Base-by-base conservation (phyloP, 2,888 invertebrate genomes). In the Synanthedon myopaeformis region DNA sequence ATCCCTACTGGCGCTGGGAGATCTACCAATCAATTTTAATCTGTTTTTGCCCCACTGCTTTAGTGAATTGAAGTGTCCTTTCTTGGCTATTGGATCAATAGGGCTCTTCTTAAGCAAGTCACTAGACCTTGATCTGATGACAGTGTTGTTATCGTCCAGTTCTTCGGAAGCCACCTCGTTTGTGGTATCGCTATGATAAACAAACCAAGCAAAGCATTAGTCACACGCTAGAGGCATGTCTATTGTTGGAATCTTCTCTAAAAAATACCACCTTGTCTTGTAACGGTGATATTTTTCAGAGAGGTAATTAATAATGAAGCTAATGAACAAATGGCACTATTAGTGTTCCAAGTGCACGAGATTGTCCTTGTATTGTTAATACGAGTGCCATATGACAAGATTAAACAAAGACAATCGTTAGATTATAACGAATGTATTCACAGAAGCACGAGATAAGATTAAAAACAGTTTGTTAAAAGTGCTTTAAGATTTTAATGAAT, bases 1-100 rank as follows among this genome's bases (percentile, higher is more conserved):
- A 68, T 82, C 90, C 78, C 78, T 86, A 74, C 89, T 90, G 53
- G 85, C 78, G 62, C 90, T 90, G 19, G 89, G 86, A 55, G 89
- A 89, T 76, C 91, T 89, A 64, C 92, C 92, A 69, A 94, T 93
- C 70, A 94, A 88, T 74, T 90, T 91, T 72, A 95, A 89, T 62
- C 94, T 90, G 66, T 91, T 94, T 72, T 92, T 92, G 55, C 95
- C 94, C 95, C 95, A 96, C 72, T 94, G 93, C 76, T 94, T 94
- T 55, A 96, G 81, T 28, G 93, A 92, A 75, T 94, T 94, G 76
- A 96, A 93, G 70, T 93, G 93, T 51, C 92, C 91, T 59, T 87
- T 87, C 70, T 89, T 89, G 56, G 74, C 71, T 53, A 79, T 69
- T 51, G 79, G 85, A 63, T 92, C 92, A 51, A 89, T 88, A 49